Base-by-base conservation (phyloP, 2,888 invertebrate species). In the Colletes collaris region DNA sequence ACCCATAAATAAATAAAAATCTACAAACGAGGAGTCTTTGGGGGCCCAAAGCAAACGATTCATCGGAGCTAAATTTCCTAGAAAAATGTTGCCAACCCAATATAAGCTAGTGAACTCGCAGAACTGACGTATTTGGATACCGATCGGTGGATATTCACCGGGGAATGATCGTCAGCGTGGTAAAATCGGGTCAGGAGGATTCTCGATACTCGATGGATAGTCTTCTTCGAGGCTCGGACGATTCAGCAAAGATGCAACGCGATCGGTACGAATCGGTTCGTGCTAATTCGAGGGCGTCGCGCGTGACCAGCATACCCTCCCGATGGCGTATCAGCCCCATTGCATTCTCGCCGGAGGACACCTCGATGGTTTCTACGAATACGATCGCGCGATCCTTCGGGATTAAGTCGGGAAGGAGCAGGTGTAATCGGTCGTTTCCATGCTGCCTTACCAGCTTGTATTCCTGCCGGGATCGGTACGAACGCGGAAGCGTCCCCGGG, bases 281-380 rank as follows among this genome's bases (percentile, higher is more conserved):
- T 73, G 79, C 77, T 83, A 82, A 83, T 83, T 79, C 82, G 75
- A 75, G 74, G 69, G 67, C 35, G 59, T 40, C 67, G 82, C 73
- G 84, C 85, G 85, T 85, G 85, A 85, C 85, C 82, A 73, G 85
- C 86, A 84, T 86, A 68, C 79, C 66, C 50, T 37, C 44, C 7
- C 19, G 62, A 13, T 46, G 46, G n/a, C 16, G 27, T 27, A 19
- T n/a, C 19, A 35, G 10, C 46, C 52, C 62, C 55, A 16, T 60
- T 68, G 66, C 67, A 69, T 83, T 85, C 72, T 56, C 76, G n/a
- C 46, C 49, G 53, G 59, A 58, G 60, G 69, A 58, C 75, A 55
- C 64, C 56, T 55, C 49, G 68, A 56, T 67, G 55, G 77, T 85
- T 83, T 79, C 86, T 79, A 70, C 60, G 81, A 81, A 76, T 60